phyloP scores from a whole-genome alignment of 2,113 vertebrate genomes.

The Perca flavescens region DNA sequence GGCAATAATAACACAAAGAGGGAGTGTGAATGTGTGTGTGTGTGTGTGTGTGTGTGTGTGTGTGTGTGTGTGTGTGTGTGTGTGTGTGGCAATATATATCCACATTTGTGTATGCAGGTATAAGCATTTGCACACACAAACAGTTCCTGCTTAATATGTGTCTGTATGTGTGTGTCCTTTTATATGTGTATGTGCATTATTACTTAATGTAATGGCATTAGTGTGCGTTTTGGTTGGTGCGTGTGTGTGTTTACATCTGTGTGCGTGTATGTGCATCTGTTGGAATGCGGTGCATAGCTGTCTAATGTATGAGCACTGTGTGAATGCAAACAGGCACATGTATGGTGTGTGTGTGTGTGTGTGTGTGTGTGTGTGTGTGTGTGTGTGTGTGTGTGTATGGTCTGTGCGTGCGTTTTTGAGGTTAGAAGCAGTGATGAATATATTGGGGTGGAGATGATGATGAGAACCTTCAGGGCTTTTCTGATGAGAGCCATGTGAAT shows the following conservation, averaged over 20 bases:
- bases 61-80: neutral
- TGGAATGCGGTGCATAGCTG: conserved; percentile 11
- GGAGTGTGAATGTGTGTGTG: conserved; percentile 7
- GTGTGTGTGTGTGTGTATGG: conserved; percentile 13
- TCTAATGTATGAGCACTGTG: neutral
- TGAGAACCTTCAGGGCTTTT: conserved; percentile 74
- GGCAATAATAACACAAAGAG: conserved; percentile 70
- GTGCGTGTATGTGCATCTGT: neutral
- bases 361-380: conserved; percentile 17
- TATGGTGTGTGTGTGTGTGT: neutral
- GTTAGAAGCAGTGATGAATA: conserved; percentile 54
- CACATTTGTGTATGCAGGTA: neutral
- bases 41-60: neutral
- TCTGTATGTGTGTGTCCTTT: neutral
- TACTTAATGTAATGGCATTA: neutral
- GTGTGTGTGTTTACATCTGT: neutral
- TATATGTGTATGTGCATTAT: neutral
- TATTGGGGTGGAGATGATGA: conserved; percentile 57
- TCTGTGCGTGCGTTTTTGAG: conserved; percentile 14
- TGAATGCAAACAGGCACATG: neutral
- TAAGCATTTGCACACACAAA: neutral
- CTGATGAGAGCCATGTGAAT: conserved; percentile 73
- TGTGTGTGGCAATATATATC: neutral
- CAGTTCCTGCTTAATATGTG: neutral
- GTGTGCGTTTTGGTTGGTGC: neutral